These are phyloP conservation scores for Axea sp. DNA, from an alignment of 2,888 invertebrate genomes.

Conservation along the genomic window DNA sequence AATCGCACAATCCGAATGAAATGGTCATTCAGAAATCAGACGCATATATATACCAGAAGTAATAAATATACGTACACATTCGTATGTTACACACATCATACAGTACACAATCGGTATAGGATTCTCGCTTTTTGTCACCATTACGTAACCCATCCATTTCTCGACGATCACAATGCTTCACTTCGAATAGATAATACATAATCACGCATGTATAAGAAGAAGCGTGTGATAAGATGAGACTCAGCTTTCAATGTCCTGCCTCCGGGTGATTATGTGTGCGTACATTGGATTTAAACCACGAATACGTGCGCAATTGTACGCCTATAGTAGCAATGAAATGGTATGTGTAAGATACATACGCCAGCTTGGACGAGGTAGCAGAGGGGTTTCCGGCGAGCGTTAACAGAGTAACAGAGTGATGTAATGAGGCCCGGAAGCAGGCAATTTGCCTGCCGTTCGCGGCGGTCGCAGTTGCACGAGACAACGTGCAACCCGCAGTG, in stretches of 20 bases:
- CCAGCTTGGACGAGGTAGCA: constrained; percentile 76
- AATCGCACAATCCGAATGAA: too few relatives aligned
- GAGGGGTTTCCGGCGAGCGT: constrained; percentile 79
- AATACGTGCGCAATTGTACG: constrained; percentile 62
- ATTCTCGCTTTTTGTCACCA: constrained; percentile 17
- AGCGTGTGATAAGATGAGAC: constrained; percentile 58
- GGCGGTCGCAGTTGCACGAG: constrained; percentile 78
- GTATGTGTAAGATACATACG: constrained; percentile 68
- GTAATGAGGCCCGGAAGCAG: constrained; percentile 80
- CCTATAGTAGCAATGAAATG: constrained; percentile 68
- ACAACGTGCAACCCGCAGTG: constrained; percentile 74
- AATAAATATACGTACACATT: background rate
- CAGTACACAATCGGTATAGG: background rate
- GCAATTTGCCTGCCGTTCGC: constrained; percentile 78
- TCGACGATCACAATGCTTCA: constrained; percentile 26
- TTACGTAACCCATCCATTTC: constrained; percentile 38
- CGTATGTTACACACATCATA: background rate
- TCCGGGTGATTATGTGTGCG: constrained; percentile 33
- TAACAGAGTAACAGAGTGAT: constrained; percentile 80
- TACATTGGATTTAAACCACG: constrained; percentile 42
- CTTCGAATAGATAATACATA: constrained; percentile 42
- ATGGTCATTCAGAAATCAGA: too few relatives aligned
- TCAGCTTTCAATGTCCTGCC: constrained; percentile 59
- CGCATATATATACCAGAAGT: too few relatives aligned
- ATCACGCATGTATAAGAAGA: constrained; percentile 43